phyloP scores from a whole-genome alignment of 2,113 vertebrate genomes.

The Zosterops borbonicus region DNA sequence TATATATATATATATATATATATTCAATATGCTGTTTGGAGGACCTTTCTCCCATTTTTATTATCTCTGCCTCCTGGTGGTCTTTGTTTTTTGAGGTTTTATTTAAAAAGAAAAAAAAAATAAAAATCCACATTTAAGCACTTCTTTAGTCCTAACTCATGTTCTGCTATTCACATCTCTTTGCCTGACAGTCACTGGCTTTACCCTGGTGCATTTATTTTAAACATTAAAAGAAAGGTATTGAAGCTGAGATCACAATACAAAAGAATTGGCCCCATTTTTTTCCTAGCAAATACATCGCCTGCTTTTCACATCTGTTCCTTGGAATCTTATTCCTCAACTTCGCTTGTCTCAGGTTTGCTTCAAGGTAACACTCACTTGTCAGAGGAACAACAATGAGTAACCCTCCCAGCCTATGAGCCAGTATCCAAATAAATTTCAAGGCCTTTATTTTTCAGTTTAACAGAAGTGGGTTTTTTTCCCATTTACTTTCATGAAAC shows the following conservation, averaged over 20 bases:
- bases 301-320: not conserved
- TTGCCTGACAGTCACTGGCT: not conserved
- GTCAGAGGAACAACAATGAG: not conserved
- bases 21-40: not conserved
- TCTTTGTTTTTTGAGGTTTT: not conserved
- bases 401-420: not conserved
- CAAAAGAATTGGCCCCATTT: not conserved
- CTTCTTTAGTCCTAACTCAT: not conserved
- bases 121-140: not conserved
- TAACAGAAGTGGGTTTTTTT: not conserved
- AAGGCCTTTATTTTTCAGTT: not conserved
- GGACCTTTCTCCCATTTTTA: not conserved
- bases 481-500: not conserved
- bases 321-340: not conserved
- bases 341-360: not conserved
- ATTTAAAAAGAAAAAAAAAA: not conserved
- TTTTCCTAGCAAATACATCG: not conserved
- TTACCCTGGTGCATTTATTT: not conserved
- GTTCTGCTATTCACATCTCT: not conserved
- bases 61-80: slow-evolving; percentile 17
- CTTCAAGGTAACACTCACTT: not conserved
- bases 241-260: not conserved
- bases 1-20: not conserved
- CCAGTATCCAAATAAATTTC: not conserved
- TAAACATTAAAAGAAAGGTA: not conserved